Evolutionary conservation across 2,888 invertebrate genomes (phyloP), one percentile per base, ranked within the genome.

Genomic region (Eurois occulta): DNA sequence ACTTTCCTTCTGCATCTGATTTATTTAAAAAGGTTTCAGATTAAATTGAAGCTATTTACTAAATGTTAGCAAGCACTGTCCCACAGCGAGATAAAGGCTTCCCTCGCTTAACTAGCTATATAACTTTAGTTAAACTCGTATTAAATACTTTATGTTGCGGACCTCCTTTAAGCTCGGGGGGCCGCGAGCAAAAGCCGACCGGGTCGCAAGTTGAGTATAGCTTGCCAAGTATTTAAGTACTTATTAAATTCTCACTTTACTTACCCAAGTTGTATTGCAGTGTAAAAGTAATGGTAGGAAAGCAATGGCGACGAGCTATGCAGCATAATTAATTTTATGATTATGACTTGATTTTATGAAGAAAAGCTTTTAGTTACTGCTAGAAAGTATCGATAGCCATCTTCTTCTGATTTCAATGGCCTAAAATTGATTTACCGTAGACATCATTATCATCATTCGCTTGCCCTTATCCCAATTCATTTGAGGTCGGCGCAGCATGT

Each of bases 61-160:
- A 8, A 69, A 68, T 58, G 46, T 69, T 62, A 80, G 55, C 28
- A 32, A 48, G 64, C 65, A 62, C 32, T 68, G 72, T 81, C 82
- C 77, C 66, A 75, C 48, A 48, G 55, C 67, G 70, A 58, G 86
- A 83, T 85, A 81, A 81, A 85, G 82, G 77, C 77, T 85, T 28
- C 48, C 38, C 55, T 66, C 28, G 72, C 70, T 83, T 68, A 85
- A 73, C 86, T 83, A 77, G 82, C 67, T 85, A 55, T 68, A 84
- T 85, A 85, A 83, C 64, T 85, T 85, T 73, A 77, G 82, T 81
- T 85, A 86, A 83, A 83, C 86, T 83, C 52, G 83, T 85, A 83
- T 77, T 83, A 83, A 85, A 83, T 85, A 83, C 83, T 83, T 83
- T 85, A 77, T 85, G 86, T 85, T 83, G 83, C 71, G 73, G 77